A percentile compares a stretch with the other conserved stretches of the same genome.
phyloP scores from a whole-genome alignment of 1,140 invertebrate genomes.

The Neotoxoptera formosana region DNA sequence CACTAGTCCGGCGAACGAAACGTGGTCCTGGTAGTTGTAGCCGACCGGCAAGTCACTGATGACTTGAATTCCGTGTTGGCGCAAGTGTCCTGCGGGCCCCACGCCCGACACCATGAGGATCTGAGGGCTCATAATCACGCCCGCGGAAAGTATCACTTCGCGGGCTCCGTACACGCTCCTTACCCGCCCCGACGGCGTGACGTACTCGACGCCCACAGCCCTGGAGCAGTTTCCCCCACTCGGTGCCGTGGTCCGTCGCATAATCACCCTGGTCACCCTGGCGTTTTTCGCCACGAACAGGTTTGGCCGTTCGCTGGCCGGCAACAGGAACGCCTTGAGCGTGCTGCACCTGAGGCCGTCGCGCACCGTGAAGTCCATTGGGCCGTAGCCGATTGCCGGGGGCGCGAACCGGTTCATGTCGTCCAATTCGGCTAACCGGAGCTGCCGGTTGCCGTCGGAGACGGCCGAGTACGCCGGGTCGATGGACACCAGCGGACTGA shows the following conservation, averaged over 20 bases:
- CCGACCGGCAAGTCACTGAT: conserved; percentile 77
- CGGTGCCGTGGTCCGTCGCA: conserved; percentile 63
- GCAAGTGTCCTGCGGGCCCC: conserved; percentile 64
- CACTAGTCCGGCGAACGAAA: conserved; percentile 44
- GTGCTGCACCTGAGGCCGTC: conserved; percentile 72
- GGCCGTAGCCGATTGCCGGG: conserved; percentile 74
- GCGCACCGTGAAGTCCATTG: conserved; percentile 68
- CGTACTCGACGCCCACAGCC: conserved; percentile 72
- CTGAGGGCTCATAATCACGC: conserved; percentile 77
- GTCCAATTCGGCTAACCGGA: conserved; percentile 65
- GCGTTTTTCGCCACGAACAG: conserved; percentile 75
- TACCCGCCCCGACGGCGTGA: conserved; percentile 63
- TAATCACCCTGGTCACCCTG: conserved; percentile 71
- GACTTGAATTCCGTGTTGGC: conserved; percentile 66
- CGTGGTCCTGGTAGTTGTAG: conserved; percentile 80
- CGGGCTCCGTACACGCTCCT: conserved; percentile 63
- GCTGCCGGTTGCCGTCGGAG: background rate
- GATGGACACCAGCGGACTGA: conserved; percentile 31
- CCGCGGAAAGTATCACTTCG: conserved; percentile 78
- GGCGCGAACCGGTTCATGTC: conserved; percentile 67
- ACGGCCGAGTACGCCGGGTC: conserved; percentile 29
- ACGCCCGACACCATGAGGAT: conserved; percentile 65
- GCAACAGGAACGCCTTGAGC: conserved; percentile 81
- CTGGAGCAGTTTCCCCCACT: conserved; percentile 64
- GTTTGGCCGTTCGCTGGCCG: conserved; percentile 77